phyloP scores from a whole-genome alignment of 2,888 invertebrate species.

The Gastrophysa polygoni region DNA sequence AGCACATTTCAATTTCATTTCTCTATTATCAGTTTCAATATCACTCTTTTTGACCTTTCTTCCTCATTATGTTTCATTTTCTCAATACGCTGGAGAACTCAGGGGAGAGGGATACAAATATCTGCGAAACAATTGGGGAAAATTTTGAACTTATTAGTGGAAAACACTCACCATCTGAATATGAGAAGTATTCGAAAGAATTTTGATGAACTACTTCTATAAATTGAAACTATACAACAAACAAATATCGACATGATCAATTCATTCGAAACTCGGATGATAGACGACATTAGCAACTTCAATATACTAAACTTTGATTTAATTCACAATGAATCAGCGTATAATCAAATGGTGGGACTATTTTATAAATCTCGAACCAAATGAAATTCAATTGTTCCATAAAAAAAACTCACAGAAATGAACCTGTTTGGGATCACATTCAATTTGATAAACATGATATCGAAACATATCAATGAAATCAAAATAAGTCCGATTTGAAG shows the following conservation, averaged over 20 bases:
- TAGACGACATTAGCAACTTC: background rate
- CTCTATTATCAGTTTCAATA: no score
- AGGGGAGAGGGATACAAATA: background rate
- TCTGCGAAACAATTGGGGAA: conserved; percentile 2
- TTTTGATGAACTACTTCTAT: no score
- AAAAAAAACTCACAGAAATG: background rate
- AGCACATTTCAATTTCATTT: no score
- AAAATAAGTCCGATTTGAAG: no score
- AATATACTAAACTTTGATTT: conserved; percentile 3
- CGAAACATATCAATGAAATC: no score
- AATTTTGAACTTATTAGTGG: no score
- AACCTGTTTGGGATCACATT: background rate
- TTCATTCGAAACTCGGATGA: background rate
- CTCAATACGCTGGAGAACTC: conserved; percentile 3
- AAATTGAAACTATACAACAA: conserved; percentile 1
- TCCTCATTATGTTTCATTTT: background rate
- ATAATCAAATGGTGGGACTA: background rate
- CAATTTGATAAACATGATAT: background rate
- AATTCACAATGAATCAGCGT: conserved; percentile 3
- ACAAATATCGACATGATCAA: background rate
- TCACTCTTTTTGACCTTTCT: no score
- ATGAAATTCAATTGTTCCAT: background rate
- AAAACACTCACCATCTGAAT: no score
- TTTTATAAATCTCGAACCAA: background rate
- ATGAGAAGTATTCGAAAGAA: no score